A percentile compares a stretch with the other conserved stretches of the same genome.
phyloP scores from a whole-genome alignment of 2,113 vertebrate species.

The Benitochromis conjunctus region DNA sequence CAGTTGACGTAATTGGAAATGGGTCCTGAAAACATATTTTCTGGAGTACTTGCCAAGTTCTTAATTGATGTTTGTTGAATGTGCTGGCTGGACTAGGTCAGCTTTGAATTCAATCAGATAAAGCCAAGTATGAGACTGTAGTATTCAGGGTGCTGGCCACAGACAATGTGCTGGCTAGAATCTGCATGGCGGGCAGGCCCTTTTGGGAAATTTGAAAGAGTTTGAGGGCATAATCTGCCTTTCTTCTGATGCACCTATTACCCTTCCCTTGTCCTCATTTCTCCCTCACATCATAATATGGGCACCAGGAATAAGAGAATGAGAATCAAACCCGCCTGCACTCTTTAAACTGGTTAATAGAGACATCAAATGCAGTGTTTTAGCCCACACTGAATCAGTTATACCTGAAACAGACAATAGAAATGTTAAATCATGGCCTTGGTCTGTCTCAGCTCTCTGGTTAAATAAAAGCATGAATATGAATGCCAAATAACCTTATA shows the following conservation, averaged over 20 bases:
- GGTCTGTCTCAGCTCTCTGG: background rate
- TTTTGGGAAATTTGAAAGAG: slow-evolving; percentile 24
- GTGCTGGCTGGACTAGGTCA: background rate
- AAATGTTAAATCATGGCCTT: background rate
- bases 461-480: background rate
- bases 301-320: slow-evolving; percentile 32
- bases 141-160: slow-evolving; percentile 9
- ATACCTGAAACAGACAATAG: background rate
- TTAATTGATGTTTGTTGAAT: slow-evolving; percentile 5
- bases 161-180: slow-evolving; percentile 20
- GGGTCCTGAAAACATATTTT: background rate
- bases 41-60: background rate
- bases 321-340: slow-evolving; percentile 20
- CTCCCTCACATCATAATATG: slow-evolving; percentile 20
- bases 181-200: background rate
- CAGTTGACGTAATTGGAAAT: background rate
- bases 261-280: slow-evolving; percentile 14
- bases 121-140: background rate
- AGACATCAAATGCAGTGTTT: slow-evolving; percentile 27
- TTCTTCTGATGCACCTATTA: slow-evolving; percentile 38
- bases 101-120: background rate
- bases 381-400: background rate
- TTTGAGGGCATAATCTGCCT: slow-evolving; percentile 24
- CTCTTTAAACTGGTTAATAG: slow-evolving; percentile 33
- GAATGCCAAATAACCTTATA: background rate